Evolutionary conservation across 2,888 invertebrate genomes (phyloP), one percentile per base, ranked within the genome.

Genomic region (Cinara cedri): DNA sequence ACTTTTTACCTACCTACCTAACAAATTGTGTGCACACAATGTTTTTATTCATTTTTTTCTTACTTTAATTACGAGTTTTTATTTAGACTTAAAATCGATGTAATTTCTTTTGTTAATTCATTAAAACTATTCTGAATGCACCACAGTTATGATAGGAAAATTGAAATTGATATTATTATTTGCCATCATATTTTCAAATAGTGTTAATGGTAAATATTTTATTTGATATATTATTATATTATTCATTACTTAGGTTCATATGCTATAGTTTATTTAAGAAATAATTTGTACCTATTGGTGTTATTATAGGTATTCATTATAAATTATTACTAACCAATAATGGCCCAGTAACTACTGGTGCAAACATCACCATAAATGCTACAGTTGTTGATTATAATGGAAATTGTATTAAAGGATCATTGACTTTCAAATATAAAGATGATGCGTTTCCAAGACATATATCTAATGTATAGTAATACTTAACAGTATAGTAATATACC

Each of bases 281-380:
- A n/a, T n/a, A n/a, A n/a, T n/a, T 60, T 26, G 3, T 60, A 16
- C n/a, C 19, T 13, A 9, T 51, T 63, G 9, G 55, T 66, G 24
- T 14, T 62, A 6, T 83, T 83, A 65, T 82, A 82, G 84, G 82
- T 44, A 21, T 66, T 68, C 82, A 82, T 60, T 87, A 87, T 82
- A 81, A 84, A 82, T 87, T 92, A 65, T 85, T 86, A 78, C 85
- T 93, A 82, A 86, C 87, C 14, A 89, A 89, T 82, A 88, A 91
- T 85, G 90, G 91, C 11, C 91, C 92, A 66, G 89, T 90, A n/a
- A 90, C 93, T 19, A 86, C 89, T 75, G 94, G 93, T 26, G 91
- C 91, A 6, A 90, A 89, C 72, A 88, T 93, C 60, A 90, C 90
- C 82, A 91, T 94, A 84, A 89, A 86, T 82, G 92, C 91, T 21